phyloP scores from a whole-genome alignment of 2,888 invertebrate species.

The Leptinotarsa haldemani region DNA sequence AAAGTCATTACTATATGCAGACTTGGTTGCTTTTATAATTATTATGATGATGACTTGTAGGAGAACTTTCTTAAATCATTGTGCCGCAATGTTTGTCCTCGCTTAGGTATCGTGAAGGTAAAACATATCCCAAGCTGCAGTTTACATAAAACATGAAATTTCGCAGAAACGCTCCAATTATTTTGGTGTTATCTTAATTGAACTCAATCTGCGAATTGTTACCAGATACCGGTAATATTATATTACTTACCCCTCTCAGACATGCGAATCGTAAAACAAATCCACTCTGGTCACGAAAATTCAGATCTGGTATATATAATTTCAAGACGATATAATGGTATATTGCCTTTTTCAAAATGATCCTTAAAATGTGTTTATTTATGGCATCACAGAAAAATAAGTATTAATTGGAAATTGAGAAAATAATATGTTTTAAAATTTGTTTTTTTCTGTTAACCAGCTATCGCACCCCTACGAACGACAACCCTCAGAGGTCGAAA shows the following conservation, averaged over 20 bases:
- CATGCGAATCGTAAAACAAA: not conserved
- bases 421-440: no score
- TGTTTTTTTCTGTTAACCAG: no score
- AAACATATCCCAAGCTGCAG: constrained; percentile 20
- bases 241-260: not conserved
- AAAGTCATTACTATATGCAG: constrained; percentile 23
- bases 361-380: no score
- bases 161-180: constrained; percentile 29
- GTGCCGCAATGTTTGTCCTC: not conserved
- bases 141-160: constrained; percentile 24
- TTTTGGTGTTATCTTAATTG: constrained; percentile 16
- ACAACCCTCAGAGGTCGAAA: no score
- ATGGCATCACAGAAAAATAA: no score
- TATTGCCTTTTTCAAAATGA: no score
- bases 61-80: constrained; percentile 17
- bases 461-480: no score
- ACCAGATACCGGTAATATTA: not conserved
- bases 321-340: no score
- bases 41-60: constrained; percentile 16
- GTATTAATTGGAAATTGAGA: no score
- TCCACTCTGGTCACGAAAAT: no score
- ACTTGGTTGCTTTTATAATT: constrained; percentile 31
- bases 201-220: not conserved
- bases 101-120: constrained; percentile 30
- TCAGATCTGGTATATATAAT: no score